Evolutionary conservation across 2,888 invertebrate species (phyloP).

Genomic region (Liposcelis brunnea): DNA sequence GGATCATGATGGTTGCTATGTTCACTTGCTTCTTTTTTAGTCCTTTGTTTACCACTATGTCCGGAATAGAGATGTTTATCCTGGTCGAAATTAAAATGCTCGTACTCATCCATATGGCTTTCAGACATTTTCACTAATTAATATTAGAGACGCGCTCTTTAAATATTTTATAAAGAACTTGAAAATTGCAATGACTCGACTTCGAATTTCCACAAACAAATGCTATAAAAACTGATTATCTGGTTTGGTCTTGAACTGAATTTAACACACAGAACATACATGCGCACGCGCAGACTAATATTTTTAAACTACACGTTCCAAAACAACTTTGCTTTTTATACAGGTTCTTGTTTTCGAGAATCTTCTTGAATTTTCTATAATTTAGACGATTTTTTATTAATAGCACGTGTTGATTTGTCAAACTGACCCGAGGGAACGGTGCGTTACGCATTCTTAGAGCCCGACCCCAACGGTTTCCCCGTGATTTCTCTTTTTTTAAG

Average conservation of each 20-base stretch:
- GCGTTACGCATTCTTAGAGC: no score
- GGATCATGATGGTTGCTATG: conserved; percentile 89
- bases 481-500: no score
- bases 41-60: conserved; percentile 78
- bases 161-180: not conserved
- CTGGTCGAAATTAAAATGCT: conserved; percentile 85
- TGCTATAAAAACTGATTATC: conserved; percentile 2
- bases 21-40: conserved; percentile 71
- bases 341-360: conserved; percentile 2
- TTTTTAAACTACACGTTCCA: not conserved
- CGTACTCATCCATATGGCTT: conserved; percentile 75
- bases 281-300: conserved; percentile 13
- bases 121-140: conserved; percentile 51
- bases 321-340: conserved; percentile 3
- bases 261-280: conserved; percentile 3
- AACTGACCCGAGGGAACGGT: not conserved
- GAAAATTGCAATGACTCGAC: not conserved
- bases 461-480: no score
- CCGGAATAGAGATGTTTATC: conserved; percentile 76
- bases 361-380: not conserved
- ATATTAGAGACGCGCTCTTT: conserved; percentile 1
- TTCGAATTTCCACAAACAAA: not conserved
- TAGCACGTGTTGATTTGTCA: conserved; percentile 8
- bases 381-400: not conserved
- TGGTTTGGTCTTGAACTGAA: conserved; percentile 2